These are phyloP conservation scores for Aurelia aurita DNA, from an alignment of 30 jellyfish, hydroid and myxozoan genomes.

Conservation along the genomic window DNA sequence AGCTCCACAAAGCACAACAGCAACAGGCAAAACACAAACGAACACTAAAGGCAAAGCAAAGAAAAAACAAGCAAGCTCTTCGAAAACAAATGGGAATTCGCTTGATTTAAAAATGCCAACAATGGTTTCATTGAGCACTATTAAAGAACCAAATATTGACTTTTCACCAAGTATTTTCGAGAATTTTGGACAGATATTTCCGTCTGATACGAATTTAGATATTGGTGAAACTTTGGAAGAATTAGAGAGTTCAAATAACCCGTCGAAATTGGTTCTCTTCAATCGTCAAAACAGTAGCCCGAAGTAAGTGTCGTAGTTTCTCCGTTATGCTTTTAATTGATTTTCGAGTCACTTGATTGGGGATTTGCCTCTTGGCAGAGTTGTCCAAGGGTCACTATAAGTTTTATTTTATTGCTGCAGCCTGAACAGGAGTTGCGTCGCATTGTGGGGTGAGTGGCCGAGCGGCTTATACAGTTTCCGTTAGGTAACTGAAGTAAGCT, in stretches of 20 bases:
- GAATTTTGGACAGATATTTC: slow-evolving; percentile 43
- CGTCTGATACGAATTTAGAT: slow-evolving; percentile 19
- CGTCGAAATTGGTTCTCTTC: slow-evolving; percentile 39
- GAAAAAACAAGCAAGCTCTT: not conserved
- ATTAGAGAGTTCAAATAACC: slow-evolving; percentile 27
- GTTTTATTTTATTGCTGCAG: too few species aligned
- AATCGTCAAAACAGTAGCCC: slow-evolving; percentile 34
- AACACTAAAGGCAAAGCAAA: slow-evolving; percentile 1
- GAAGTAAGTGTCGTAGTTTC: slow-evolving; percentile 15
- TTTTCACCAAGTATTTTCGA: slow-evolving; percentile 73
- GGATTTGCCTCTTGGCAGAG: too few species aligned
- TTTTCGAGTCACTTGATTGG: too few species aligned
- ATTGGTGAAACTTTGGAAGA: slow-evolving; percentile 49
- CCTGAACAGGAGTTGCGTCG: too few species aligned
- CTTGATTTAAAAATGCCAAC: slow-evolving; percentile 53
- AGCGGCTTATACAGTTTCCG: too few species aligned
- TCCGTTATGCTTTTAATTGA: too few species aligned
- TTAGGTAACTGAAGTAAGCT: too few species aligned
- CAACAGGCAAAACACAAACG: not conserved
- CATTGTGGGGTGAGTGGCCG: too few species aligned
- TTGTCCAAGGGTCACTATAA: too few species aligned
- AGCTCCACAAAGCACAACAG: not conserved
- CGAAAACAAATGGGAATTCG: slow-evolving; percentile 8
- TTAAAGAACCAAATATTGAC: slow-evolving; percentile 33
- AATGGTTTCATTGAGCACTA: slow-evolving; percentile 33